Evolutionary conservation across 2,797 vertebrate species (phyloP), one percentile per base, ranked within the genome.

Genomic region (Amphiprion clarkii): DNA sequence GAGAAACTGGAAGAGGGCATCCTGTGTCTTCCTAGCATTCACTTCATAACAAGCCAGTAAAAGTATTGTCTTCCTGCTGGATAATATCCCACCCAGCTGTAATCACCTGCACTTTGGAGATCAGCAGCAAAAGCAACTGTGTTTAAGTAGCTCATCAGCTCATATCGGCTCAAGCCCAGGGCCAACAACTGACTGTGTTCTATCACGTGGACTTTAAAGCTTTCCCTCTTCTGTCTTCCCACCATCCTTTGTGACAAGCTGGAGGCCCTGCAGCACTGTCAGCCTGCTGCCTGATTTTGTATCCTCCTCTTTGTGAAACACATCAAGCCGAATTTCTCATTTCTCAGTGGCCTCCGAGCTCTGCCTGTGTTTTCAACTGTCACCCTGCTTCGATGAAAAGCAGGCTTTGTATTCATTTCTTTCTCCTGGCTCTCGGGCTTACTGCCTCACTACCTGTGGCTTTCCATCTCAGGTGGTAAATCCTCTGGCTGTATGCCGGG

Each of bases 401-500:
- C 36, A 40, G 62, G 58, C 40, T 77, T 66, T 77, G 16, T 21
- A 51, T 63, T 53, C 5, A 19, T 19, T 19, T 46, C 12, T 63
- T 53, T 77, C 31, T 59, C 67, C 13, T n/a, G 19, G 40, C 49
- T 66, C 44, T 42, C 42, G 2, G 74, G 64, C 39, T 79, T 36
- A 54, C 54, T 16, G 53, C 57, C 31, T 69, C 59, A 0, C 31
- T 60, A 78, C 67, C 74, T 69, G 53, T 67, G 49, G 62, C 51
- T 65, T 78, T 59, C 65, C 48, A 59, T 79, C 71, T 73, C 60
- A 53, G 54, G 56, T 56, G 60, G 17, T 77, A 54, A 79, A 69
- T 78, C 71, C 63, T 33, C 21, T 13, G 68, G 21, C 70, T 67
- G 44, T 8, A 10, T 46, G 4, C 49, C 29, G 67, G 13, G 36